phyloP scores from a whole-genome alignment of 2,888 invertebrate species.

The Nemurella pictetii region DNA sequence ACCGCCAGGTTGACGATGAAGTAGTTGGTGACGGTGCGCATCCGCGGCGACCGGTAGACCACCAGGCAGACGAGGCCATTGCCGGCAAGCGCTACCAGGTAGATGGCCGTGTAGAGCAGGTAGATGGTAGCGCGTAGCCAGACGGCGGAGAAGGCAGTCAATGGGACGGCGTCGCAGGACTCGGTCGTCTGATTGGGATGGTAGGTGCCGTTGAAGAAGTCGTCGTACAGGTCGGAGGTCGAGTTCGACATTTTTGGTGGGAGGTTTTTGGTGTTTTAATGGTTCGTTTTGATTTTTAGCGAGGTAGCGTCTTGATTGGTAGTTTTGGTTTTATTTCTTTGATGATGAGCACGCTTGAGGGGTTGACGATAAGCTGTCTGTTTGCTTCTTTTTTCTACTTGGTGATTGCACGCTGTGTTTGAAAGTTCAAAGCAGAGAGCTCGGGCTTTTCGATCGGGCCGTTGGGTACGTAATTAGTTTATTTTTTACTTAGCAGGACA shows the following conservation, averaged over 20 bases:
- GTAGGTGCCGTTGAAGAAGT: not conserved
- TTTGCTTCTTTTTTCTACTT: no score
- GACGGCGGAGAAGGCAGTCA: constrained; percentile 12
- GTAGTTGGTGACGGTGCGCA: constrained; percentile 91
- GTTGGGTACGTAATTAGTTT: no score
- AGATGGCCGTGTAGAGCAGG: constrained; percentile 71
- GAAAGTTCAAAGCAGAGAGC: no score
- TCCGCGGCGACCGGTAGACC: constrained; percentile 78
- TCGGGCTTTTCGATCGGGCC: no score
- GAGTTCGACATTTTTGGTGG: not conserved
- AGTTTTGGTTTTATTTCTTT: no score
- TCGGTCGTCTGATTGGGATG: not conserved
- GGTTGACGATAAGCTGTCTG: no score
- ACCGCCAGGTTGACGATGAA: constrained; percentile 88
- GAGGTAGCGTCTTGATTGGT: no score
- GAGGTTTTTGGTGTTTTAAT: no score
- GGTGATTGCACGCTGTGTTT: no score
- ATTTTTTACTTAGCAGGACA: no score
- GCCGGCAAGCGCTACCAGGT: constrained; percentile 71
- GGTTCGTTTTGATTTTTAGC: no score
- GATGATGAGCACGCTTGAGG: no score
- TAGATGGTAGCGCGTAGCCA: constrained; percentile 68
- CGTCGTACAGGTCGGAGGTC: not conserved
- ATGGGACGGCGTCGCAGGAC: not conserved
- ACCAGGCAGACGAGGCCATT: constrained; percentile 77